Evolutionary conservation across 2,888 invertebrate species (phyloP).

Genomic region (Sphaeridia pumilis): DNA sequence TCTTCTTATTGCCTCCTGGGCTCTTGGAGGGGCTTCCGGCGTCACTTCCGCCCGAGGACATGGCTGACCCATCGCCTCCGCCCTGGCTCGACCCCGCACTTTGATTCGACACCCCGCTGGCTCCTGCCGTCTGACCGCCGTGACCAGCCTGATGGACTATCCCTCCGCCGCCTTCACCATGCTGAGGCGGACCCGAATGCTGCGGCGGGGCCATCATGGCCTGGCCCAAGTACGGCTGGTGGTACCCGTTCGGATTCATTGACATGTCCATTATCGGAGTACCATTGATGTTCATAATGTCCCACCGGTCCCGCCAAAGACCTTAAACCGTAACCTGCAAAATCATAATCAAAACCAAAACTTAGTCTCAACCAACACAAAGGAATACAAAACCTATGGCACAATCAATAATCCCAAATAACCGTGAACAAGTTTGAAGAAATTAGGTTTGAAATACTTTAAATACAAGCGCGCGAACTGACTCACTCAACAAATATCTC

Average conservation of each 20-base stretch:
- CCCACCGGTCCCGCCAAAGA: too few species aligned
- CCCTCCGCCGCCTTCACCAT: slow-evolving; percentile 33
- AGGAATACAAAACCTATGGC: too few species aligned
- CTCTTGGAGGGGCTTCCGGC: slow-evolving; percentile 27
- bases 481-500: too few species aligned
- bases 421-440: too few species aligned
- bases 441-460: too few species aligned
- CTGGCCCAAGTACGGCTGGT: slow-evolving; percentile 35
- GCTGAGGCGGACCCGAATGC: slow-evolving; percentile 34
- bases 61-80: slow-evolving; percentile 32
- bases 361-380: too few species aligned
- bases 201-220: slow-evolving; percentile 36
- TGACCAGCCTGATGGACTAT: slow-evolving; percentile 33
- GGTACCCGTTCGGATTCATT: slow-evolving; percentile 37
- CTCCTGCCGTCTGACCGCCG: slow-evolving; percentile 28
- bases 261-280: slow-evolving; percentile 37
- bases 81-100: slow-evolving; percentile 35
- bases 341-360: too few species aligned
- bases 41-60: slow-evolving; percentile 29
- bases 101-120: slow-evolving; percentile 25
- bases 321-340: too few species aligned
- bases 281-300: slow-evolving; percentile 37
- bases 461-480: too few species aligned
- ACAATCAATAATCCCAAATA: too few species aligned
- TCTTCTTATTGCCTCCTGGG: slow-evolving; percentile 30